Evolutionary conservation across 2,113 vertebrate genomes (phyloP), one percentile per base, ranked within the genome.

Genomic region (Orthonyx spaldingii): DNA sequence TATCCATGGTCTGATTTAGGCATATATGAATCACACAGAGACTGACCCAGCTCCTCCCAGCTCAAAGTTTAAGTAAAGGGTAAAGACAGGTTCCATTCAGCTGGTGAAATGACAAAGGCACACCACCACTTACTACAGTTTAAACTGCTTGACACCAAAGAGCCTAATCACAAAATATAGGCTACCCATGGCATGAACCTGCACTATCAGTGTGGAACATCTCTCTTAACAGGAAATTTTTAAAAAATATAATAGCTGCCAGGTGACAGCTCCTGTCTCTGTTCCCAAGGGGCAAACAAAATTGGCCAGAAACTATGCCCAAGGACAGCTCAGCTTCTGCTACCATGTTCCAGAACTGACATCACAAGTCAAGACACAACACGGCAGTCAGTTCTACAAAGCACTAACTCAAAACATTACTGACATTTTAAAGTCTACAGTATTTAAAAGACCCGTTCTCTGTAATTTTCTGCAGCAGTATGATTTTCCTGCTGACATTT

Each of bases 191-290:
- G 22, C 16, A 60, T 16, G 49, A 81, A 55, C 10, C 17, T 55
- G 21, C 33, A 16, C 16, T 3, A 2, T 41, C 42, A 49, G 8
- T 52, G 41, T 37, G 47, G 8, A 81, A 3, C 13, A 49, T 52
- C 39, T 42, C 9, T 64, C 16, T 72, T 46, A 50, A 64, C 21
- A 42, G 35, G 5, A 53, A 9, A 1, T 27, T 74, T 83, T 64
- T 26, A 0, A 1, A 3, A 61, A 41, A 35, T 19, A 1, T 33
- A 28, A 41, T 21, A 63, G 1, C 19, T 77, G 7, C 9, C 15
- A 35, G 28, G 35, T 37, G 44, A n/a, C 33, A 46, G 13, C 16
- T 66, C 15, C 6, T 64, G 22, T 46, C 19, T 71, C 21, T 77
- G 10, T 59, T 87, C 52, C 61, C 37, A 80, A 61, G 14, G 5